A percentile compares a stretch with the other conserved stretches of the same genome.
Conservation (phyloP, 2,113 vertebrate species). For the Crocuta crocuta region DNA sequence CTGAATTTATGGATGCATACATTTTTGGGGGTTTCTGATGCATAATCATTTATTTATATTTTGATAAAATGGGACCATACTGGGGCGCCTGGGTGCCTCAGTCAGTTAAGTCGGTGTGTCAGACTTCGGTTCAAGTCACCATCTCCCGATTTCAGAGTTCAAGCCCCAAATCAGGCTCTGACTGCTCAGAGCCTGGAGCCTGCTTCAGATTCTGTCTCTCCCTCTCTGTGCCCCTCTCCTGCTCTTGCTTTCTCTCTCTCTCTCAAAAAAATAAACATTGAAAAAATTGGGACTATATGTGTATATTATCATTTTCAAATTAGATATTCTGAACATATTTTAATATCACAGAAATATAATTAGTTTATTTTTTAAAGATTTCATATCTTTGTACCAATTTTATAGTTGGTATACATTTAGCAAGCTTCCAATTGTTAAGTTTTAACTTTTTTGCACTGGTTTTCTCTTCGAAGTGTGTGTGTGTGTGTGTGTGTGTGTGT, state of each 20-base stretch:
- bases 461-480: background rate
- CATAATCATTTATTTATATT: background rate
- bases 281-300: background rate
- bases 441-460: background rate
- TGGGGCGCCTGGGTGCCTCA: no score
- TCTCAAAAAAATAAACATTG: no score
- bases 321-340: background rate
- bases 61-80: background rate
- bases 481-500: background rate
- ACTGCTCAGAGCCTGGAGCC: no score
- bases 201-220: no score
- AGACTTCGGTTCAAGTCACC: no score
- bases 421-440: background rate
- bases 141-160: no score
- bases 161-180: no score
- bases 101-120: no score
- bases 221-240: no score
- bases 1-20: background rate
- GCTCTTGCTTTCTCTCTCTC: no score
- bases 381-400: background rate
- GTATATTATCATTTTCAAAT: background rate
- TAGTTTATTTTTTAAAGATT: background rate
- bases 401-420: background rate
- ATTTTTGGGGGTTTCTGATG: background rate
- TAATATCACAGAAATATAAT: background rate